phyloP scores from a whole-genome alignment of 2,113 vertebrate species.

The Eubucco bourcierii region DNA sequence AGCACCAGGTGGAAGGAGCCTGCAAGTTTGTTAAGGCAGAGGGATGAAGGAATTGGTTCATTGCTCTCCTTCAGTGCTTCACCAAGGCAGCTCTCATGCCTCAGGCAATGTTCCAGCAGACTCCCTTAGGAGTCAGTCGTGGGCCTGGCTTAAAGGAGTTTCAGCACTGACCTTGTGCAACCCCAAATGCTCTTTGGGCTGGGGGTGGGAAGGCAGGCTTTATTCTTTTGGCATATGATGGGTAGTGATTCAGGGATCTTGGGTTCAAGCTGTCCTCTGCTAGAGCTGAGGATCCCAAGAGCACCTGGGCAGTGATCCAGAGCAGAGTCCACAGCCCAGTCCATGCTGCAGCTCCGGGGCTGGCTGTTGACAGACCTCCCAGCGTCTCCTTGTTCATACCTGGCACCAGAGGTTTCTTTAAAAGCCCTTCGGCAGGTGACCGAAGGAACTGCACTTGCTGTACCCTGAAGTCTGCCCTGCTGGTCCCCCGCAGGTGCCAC shows the following conservation, averaged over 20 bases:
- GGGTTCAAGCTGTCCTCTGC: background rate
- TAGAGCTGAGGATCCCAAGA: rapidly evolving
- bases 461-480: background rate
- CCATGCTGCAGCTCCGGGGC: background rate
- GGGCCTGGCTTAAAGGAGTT: background rate
- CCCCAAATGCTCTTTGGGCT: background rate
- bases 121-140: background rate
- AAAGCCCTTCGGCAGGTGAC: background rate
- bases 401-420: background rate
- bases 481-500: constrained; percentile 86
- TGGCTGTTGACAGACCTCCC: rapidly evolving
- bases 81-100: background rate
- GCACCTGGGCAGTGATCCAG: background rate
- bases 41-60: background rate
- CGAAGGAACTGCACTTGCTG: rapidly evolving
- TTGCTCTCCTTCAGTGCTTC: background rate
- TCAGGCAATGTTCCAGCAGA: background rate
- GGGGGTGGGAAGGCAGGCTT: background rate
- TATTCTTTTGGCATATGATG: background rate
- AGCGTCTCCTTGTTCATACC: background rate
- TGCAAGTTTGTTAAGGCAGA: background rate
- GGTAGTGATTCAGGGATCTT: background rate
- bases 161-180: background rate
- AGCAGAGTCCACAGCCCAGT: background rate
- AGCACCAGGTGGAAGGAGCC: background rate